Base-by-base conservation (phyloP, 2,113 vertebrate species). In the Vanacampus margaritifer region DNA sequence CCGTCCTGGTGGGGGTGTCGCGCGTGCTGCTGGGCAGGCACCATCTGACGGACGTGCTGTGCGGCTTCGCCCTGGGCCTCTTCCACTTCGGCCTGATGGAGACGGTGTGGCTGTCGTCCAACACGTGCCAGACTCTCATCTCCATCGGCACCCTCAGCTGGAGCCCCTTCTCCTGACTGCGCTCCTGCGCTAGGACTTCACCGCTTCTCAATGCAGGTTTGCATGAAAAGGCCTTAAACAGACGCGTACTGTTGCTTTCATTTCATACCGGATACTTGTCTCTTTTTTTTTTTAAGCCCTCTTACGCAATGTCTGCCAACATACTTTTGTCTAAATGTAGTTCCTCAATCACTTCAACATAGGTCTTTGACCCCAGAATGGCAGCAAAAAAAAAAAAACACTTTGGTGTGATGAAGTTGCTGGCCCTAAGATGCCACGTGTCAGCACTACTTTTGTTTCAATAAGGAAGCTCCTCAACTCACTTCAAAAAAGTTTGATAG, bases 81-180 rank as follows among this genome's bases (percentile, higher is more conserved):
- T 76, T 98, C 62, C 95, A 98, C 87, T 98, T 95, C 76, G 92
- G 93, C 86, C 86, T 99, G 82, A 95, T 98, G 91, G 95, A 98
- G 91, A 77, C 93, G 2, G 91, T 98, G 75, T 99, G 97, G 97
- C 93, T 98, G 73, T 93, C 96, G 1, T 97, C 97, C 24, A 93
- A 91, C 85, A 92, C 94, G 13, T 99, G 96, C 75, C 97, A 98
- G 89, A 94, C 93, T 85, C 89, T 99, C 74, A 95, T 96, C 86
- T 96, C 95, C 0, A 94, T 95, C 72, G 93, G 94, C 89, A 92
- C 87, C 2, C 70, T 92, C 75, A 92, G 88, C 87, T 92, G 91
- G 91, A 89, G 84, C 78, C 89, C 90, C 17, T 86, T 89, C 71
- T 80, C 61, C 59, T 93, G 77, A 90, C 54, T 32, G 26, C 8